These are phyloP conservation scores for Falco naumanni DNA, from an alignment of 2,797 vertebrate species.

Conservation along the genomic window DNA sequence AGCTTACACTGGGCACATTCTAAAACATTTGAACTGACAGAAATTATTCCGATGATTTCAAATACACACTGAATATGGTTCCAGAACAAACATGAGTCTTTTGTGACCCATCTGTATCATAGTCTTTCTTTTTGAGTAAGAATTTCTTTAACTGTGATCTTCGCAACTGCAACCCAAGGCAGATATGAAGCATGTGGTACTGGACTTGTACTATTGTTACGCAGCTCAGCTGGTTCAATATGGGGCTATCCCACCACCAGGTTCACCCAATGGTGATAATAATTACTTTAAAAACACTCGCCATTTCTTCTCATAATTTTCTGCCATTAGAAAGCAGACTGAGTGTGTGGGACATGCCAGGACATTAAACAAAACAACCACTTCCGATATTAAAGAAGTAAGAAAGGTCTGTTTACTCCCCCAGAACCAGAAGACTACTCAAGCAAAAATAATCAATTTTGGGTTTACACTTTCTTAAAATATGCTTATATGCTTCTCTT, in stretches of 20 bases:
- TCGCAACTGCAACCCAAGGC: neutral
- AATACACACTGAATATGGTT: neutral
- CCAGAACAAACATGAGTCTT: neutral
- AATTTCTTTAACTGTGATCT: neutral
- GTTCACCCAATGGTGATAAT: neutral
- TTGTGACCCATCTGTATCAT: neutral
- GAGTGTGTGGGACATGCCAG: neutral
- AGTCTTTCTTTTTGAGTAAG: neutral
- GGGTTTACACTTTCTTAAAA: neutral
- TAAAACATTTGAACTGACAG: neutral
- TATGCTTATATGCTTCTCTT: neutral
- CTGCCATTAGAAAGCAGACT: neutral
- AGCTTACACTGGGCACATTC: neutral
- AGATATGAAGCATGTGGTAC: neutral
- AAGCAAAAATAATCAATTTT: neutral
- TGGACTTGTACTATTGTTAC: neutral
- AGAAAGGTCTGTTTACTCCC: neutral
- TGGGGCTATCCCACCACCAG: neutral
- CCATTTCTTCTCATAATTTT: neutral
- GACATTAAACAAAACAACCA: neutral
- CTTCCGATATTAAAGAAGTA: neutral
- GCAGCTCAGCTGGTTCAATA: neutral
- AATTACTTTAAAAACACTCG: neutral
- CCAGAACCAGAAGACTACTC: neutral
- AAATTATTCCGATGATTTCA: neutral